Evolutionary conservation across 2,113 vertebrate genomes (phyloP), one percentile per base, ranked within the genome.

Genomic region (Argyrosomus japonicus): DNA sequence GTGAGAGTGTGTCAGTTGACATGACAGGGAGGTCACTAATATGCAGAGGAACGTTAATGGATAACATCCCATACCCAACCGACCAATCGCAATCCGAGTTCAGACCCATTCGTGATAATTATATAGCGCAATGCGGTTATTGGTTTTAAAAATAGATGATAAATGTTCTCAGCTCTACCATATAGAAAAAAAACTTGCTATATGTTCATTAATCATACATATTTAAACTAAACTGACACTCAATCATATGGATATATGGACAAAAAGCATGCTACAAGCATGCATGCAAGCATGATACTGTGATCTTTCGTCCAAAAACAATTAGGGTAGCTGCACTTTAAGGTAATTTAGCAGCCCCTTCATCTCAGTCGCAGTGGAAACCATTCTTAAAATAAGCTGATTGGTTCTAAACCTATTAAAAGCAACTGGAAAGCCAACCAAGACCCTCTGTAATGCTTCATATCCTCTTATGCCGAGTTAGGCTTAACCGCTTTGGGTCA

Each of bases 341-440:
- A 75, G 25, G 62, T 78, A 47, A 64, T 64, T 77, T 61, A n/a
- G 53, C 64, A 43, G 43, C 45, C 14, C 47, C 43, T 84, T 6
- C 63, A 18, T 45, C 51, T 73, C 29, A 5, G 36, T 19, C 9
- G 2, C 40, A 15, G 57, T 56, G 45, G 68, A 87, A 82, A 79
- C 78, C 18, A 15, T 6, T 69, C 45, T 57, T 29, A 87, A 75
- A 86, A 61, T 86, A 89, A 94, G 86, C 88, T 27, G 73, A 88
- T 90, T 88, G 69, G 6, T 32, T 79, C 32, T 88, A 91, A 92
- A 88, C 81, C 89, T 87, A 84, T 93, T 87, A 89, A 32, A 80
- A 79, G 62, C 6, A 3, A 68, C 47, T 45, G 51, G 75, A 81
- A 88, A 83, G 79, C 61, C 77, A 69, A 68, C 53, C 27, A 68